Conservation (phyloP, 2,113 vertebrate species). For the Platichthys flesus region DNA sequence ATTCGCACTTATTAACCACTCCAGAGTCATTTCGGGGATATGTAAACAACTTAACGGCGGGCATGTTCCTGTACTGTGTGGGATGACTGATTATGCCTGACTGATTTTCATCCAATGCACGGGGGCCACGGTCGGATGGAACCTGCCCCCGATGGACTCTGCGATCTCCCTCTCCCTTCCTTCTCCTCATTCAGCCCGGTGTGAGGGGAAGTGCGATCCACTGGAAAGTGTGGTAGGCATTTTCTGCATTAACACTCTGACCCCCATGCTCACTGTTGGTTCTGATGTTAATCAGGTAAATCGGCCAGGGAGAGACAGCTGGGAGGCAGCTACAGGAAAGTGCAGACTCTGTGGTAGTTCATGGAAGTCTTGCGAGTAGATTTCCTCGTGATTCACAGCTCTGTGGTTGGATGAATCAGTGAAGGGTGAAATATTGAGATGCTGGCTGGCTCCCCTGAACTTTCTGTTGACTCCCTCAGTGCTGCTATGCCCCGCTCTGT, state of each 20-base stretch:
- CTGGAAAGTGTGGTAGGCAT: conserved; percentile 65
- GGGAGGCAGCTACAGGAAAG: conserved; percentile 20
- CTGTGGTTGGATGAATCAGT: conserved; percentile 20
- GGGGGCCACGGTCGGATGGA: conserved; percentile 7
- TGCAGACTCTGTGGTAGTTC: conserved; percentile 19
- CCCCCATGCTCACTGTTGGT: conserved; percentile 34
- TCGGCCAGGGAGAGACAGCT: conserved; percentile 20
- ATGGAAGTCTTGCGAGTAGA: conserved; percentile 30
- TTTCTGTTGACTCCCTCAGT: conserved; percentile 36
- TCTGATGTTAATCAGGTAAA: conserved; percentile 63
- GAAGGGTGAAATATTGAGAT: conserved; percentile 39
- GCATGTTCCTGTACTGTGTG: conserved; percentile 45
- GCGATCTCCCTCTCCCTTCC: neutral
- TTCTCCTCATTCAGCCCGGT: neutral
- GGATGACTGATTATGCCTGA: conserved; percentile 55
- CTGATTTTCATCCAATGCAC: conserved; percentile 35
- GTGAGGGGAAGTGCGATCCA: conserved; percentile 23
- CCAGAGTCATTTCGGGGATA: conserved; percentile 58
- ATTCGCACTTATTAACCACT: conserved; percentile 68
- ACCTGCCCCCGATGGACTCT: conserved; percentile 4
- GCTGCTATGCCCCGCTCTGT: conserved; percentile 38
- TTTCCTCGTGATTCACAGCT: conserved; percentile 51
- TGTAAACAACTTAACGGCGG: conserved; percentile 69
- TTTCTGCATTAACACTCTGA: conserved; percentile 68
- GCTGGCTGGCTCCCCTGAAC: conserved; percentile 47